Evolutionary conservation across 2,888 invertebrate species (phyloP).

Genomic region (Liposcelis brunnea): DNA sequence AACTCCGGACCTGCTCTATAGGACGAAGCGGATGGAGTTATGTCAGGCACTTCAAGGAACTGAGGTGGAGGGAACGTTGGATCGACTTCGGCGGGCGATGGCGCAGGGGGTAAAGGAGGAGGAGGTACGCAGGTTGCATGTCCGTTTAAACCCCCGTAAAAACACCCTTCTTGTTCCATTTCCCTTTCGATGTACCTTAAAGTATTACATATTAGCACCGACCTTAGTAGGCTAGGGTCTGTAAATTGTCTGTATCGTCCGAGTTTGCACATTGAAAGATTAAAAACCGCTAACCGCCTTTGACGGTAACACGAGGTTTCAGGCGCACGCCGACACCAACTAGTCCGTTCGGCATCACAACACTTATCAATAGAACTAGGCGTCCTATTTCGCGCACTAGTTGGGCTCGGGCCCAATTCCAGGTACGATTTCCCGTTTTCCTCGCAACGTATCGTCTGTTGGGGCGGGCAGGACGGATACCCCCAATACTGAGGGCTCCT

Average conservation of each 20-base stretch:
- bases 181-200: constrained; percentile 74
- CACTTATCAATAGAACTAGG: constrained; percentile 29
- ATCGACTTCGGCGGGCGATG: constrained; percentile 18
- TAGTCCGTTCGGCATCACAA: constrained; percentile 53
- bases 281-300: constrained; percentile 71
- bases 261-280: constrained; percentile 81
- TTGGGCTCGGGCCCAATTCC: constrained; percentile 49
- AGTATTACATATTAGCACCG: constrained; percentile 87
- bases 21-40: not conserved
- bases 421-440: constrained; percentile 82
- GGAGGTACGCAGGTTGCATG: constrained; percentile 9
- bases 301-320: constrained; percentile 53
- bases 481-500: constrained; percentile 19
- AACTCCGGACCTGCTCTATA: not conserved
- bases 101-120: constrained; percentile 14
- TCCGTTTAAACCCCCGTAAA: constrained; percentile 14
- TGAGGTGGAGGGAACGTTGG: constrained; percentile 10
- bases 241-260: constrained; percentile 74
- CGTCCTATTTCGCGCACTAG: constrained; percentile 13
- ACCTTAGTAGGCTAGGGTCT: constrained; percentile 74
- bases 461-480: constrained; percentile 28
- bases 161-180: constrained; percentile 45
- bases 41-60: constrained; percentile 13
- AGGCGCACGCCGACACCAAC: constrained; percentile 58
- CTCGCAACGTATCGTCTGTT: constrained; percentile 66